phyloP scores from a whole-genome alignment of 2,888 invertebrate species.

The Aleiodes testaceus region DNA sequence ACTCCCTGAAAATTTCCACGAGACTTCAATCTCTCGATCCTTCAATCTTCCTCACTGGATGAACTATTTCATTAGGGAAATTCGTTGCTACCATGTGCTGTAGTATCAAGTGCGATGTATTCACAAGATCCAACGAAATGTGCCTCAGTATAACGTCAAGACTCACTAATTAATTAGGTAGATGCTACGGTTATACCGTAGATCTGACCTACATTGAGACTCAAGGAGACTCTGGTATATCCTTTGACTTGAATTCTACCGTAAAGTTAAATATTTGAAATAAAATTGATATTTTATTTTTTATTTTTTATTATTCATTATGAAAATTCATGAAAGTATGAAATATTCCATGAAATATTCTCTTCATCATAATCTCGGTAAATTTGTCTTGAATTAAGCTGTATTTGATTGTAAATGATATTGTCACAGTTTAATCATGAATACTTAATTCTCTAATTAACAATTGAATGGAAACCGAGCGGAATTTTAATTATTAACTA shows the following conservation, averaged over 20 bases:
- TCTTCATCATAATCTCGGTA: too few species aligned
- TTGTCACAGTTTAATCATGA: too few species aligned
- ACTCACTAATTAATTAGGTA: slow-evolving; percentile 22
- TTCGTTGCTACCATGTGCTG: neutral
- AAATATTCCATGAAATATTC: too few species aligned
- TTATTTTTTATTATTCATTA: neutral
- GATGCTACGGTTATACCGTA: slow-evolving; percentile 14
- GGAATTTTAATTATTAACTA: too few species aligned
- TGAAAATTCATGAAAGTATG: too few species aligned
- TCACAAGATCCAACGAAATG: slow-evolving; percentile 21
- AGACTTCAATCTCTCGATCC: too few species aligned
- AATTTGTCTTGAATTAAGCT: too few species aligned
- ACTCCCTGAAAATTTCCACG: too few species aligned
- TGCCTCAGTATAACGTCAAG: slow-evolving; percentile 19
- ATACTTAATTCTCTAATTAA: too few species aligned
- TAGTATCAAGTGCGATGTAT: slow-evolving; percentile 18
- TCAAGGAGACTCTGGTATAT: slow-evolving; percentile 9
- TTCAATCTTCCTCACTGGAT: neutral
- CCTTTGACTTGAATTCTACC: slow-evolving; percentile 13
- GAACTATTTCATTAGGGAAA: slow-evolving; percentile 26
- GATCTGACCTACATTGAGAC: slow-evolving; percentile 14
- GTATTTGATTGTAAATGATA: too few species aligned
- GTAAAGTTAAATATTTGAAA: slow-evolving; percentile 7
- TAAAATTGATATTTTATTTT: neutral
- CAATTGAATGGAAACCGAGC: too few species aligned